These are phyloP conservation scores for Gisinianus flammeolus DNA, from an alignment of 2,888 invertebrate species.

Conservation along the genomic window DNA sequence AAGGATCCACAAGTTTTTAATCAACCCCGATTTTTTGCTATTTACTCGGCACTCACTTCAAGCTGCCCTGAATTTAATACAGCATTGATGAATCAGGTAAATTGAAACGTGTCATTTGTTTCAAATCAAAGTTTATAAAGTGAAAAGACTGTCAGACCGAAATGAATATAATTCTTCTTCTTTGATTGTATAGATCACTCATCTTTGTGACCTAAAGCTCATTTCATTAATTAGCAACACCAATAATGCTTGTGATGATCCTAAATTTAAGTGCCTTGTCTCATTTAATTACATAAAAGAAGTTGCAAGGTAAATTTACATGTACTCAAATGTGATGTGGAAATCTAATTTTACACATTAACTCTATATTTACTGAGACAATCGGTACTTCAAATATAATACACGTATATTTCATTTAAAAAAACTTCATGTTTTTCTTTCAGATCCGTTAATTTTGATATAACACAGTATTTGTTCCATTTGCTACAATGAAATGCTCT, in stretches of 20 bases:
- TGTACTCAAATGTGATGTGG: too few species aligned
- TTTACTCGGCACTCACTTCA: conserved; percentile 63
- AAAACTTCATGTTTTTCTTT: conserved; percentile 15
- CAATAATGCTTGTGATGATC: conserved; percentile 72
- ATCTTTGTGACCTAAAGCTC: conserved; percentile 81
- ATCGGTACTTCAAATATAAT: too few species aligned
- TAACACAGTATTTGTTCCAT: conserved; percentile 47
- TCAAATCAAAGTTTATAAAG: too few species aligned
- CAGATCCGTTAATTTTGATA: conserved; percentile 48
- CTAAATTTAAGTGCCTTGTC: conserved; percentile 86
- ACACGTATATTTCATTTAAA: too few species aligned
- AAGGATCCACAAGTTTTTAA: conserved; percentile 73
- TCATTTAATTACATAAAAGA: conserved; percentile 79
- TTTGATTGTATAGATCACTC: conserved; percentile 69
- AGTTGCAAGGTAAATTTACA: conserved; percentile 72
- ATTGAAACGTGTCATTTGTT: not conserved
- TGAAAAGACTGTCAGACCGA: too few species aligned
- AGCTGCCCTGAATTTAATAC: conserved; percentile 35
- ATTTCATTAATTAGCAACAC: conserved; percentile 69
- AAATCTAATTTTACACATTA: too few species aligned
- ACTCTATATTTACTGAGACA: too few species aligned
- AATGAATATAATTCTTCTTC: conserved; percentile 44
- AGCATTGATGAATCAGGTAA: conserved; percentile 30
- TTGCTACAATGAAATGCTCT: not conserved
- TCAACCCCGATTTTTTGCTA: conserved; percentile 80